Base-by-base conservation (phyloP, 2,113 vertebrate species). In the Chaetodon auriga region DNA sequence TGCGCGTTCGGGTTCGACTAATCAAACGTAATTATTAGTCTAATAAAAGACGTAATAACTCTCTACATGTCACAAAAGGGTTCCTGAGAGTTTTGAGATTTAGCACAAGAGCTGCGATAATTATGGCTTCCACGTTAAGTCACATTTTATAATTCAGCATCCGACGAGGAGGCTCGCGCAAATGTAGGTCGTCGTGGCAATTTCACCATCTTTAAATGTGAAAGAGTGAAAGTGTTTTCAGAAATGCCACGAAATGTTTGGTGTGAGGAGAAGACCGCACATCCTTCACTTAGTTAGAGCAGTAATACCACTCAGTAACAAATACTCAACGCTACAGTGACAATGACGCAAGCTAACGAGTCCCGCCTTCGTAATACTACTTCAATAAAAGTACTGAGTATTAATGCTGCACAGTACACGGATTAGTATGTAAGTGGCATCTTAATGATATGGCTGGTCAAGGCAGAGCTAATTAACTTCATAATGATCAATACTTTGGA, bases 1-100 rank as follows among this genome's bases (percentile, higher is more conserved):
- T 71, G 78, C 21, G 36, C 78, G 85, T 55, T 65, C 6, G 13
- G 18, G 49, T 69, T 71, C 15, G 58, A 19, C 81, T 65, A 80
- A 84, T 74, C 62, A 73, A 41, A 15, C 46, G 0, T 54, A 68
- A 68, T 68, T 69, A 69, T 75, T 75, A 68, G 71, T 30, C 54
- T 62, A 72, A 57, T 72, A 36, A 63, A 49, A 72, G 41, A 46
- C 14, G 1, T 19, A n/a, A 66, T 76, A 35, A 61, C 51, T 74
- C 14, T 63, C 38, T 25, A 19, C 8, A 49, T 61, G 49, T 15
- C 49, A 45, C 48, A 43, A 30, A 65, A 19, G 21, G 35, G 36
- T 25, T 73, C 7, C 11, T 21, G 48, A 38, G 35, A 53, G 13
- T 45, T 65, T 46, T 8, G 23, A 13, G 46, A 51, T 51, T 51